Base-by-base conservation (phyloP, 2,797 vertebrate genomes). In the Xenentodon cancila region DNA sequence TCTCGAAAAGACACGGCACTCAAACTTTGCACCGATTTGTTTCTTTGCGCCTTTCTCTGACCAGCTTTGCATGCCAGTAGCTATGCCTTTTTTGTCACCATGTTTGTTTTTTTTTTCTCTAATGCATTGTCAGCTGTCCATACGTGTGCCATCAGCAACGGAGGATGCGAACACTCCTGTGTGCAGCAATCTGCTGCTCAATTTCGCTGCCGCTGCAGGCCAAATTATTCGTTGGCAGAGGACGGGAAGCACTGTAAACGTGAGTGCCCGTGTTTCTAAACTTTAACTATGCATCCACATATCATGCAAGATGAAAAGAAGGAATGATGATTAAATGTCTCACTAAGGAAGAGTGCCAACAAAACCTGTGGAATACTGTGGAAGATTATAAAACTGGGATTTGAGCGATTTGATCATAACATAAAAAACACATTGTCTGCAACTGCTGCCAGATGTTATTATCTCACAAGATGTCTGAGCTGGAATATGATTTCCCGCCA, bases 101-200 rank as follows among this genome's bases (percentile, higher is more conserved):
- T 25, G 1, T 60, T 40, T 37, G 1, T 56, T 43, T 63, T 45
- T 53, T 62, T 13, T 2, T 30, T 37, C 20, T 20, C 56, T 22
- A 60, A 44, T 54, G 1, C 30, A 20, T 66, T 56, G 79, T 0
- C 42, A 98, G 97, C 93, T 1, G 64, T 96, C 57, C 93, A 88
- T 78, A 92, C 95, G 0, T 98, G 97, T 0, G 64, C 94, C 16
- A 55, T 96, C 66, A 91, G 92, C 78, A 98, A 98, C 0, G 97
- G 97, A 0, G 96, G 97, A 73, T 98, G 97, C 0, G 95, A 98
- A 51, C 97, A 98, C 15, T 81, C 92, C 59, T 98, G 97, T 0
- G 75, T 96, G 62, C 96, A 96, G 91, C 91, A 96, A 84, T 94
- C 94, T 0, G 81, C 77, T 2, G 81, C 86, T 0, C 93, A 92